A percentile compares a stretch with the other conserved stretches of the same genome.
phyloP scores from a whole-genome alignment of 1,140 invertebrate genomes.

The Plectrocnemia conspersa region DNA sequence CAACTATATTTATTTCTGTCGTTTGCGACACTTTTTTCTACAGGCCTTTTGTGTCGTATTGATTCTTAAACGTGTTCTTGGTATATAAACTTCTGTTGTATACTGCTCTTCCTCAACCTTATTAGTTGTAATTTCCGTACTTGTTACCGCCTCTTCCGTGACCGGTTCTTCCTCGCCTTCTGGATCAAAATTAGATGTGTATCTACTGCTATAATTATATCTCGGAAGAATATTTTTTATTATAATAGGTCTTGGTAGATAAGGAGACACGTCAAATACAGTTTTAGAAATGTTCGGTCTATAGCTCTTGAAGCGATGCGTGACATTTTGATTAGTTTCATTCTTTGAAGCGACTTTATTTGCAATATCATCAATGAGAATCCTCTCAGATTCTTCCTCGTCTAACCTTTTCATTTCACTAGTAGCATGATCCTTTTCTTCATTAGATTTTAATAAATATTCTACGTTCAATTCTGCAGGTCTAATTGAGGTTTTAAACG shows the following conservation, averaged over 20 bases:
- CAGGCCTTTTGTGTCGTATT: no score
- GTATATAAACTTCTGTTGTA: no score
- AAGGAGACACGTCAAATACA: slow-evolving; percentile 40
- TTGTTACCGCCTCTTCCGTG: background rate
- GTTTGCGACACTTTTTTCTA: no score
- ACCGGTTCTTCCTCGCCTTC: slow-evolving; percentile 1
- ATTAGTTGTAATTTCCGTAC: background rate
- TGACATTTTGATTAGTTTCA: slow-evolving; percentile 10
- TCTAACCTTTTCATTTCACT: slow-evolving; percentile 3
- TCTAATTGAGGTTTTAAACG: slow-evolving; percentile 42
- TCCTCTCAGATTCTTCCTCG: slow-evolving; percentile 10
- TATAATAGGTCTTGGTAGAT: slow-evolving; percentile 35
- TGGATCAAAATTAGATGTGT: slow-evolving; percentile 16
- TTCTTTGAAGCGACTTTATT: slow-evolving; percentile 1
- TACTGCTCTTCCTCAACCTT: no score
- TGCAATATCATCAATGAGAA: slow-evolving; percentile 4
- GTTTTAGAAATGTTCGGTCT: slow-evolving; percentile 3
- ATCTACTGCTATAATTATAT: slow-evolving; percentile 32
- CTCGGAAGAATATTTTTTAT: slow-evolving; percentile 9
- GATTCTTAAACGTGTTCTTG: no score
- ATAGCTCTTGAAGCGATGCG: background rate
- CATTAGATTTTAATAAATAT: slow-evolving; percentile 18
- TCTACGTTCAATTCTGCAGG: slow-evolving; percentile 38
- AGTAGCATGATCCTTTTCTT: slow-evolving; percentile 5
- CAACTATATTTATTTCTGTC: no score